Percentiles rank a stretch among this genome's conserved stretches.
Evolutionary conservation across 2,888 invertebrate genomes (phyloP).

Genomic region (Incurvaria masculella): DNA sequence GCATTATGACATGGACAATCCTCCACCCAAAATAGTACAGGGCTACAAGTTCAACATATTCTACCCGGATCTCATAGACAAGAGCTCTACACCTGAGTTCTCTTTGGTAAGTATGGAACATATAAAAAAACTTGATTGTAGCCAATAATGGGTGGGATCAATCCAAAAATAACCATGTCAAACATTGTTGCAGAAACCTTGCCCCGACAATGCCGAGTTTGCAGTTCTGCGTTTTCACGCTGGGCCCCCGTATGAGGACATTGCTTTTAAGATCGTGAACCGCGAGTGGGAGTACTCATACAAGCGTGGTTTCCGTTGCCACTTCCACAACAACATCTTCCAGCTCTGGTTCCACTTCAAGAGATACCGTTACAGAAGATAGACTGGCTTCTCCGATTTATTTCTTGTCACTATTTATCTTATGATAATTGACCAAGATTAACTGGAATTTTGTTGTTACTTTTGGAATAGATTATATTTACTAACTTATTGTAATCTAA

Average conservation of each 20-base stretch:
- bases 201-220: slow-evolving; percentile 92
- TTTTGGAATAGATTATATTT: no score
- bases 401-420: no score
- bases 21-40: slow-evolving; percentile 99
- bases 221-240: slow-evolving; percentile 92
- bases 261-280: slow-evolving; percentile 98
- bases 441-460: no score
- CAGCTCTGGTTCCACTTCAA: slow-evolving; percentile 99
- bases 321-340: slow-evolving; percentile 99
- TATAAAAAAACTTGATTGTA: no score
- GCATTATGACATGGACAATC: slow-evolving; percentile 99
- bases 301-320: slow-evolving; percentile 96
- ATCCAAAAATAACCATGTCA: no score
- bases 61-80: slow-evolving; percentile 98
- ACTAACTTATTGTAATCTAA: no score
- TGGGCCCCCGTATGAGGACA: slow-evolving; percentile 99
- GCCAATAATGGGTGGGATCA: no score
- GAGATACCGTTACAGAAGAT: slow-evolving; percentile 90
- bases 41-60: slow-evolving; percentile 99
- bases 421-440: no score
- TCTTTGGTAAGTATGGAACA: slow-evolving; percentile 73
- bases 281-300: slow-evolving; percentile 99
- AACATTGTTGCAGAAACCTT: slow-evolving; percentile 67
- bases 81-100: slow-evolving; percentile 89
- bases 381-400: no score